Base-by-base conservation (phyloP, 92 coral and sea anemone genomes). In the Phenganax marumi region DNA sequence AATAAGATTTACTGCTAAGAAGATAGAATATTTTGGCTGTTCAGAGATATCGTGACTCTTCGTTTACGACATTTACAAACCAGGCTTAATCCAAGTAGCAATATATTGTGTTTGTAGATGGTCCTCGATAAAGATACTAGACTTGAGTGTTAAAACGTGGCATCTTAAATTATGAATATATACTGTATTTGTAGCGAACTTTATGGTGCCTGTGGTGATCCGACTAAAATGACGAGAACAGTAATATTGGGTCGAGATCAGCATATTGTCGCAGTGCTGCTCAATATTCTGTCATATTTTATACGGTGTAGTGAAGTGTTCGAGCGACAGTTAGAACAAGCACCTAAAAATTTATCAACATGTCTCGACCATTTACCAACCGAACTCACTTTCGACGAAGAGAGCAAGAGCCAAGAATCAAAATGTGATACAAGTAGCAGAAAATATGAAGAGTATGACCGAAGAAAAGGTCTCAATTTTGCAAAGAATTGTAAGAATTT, bases 271-370 rank as follows among this genome's bases (percentile, higher is more conserved):
- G 85, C 86, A 8, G 86, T 89, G 57, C 56, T 95, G 56, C 72
- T 95, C 8, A 80, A 88, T 47, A 86, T 92, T 43, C 83, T 95
- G 47, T 90, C 97, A 72, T 95, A 95, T 81, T 95, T 95, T 46
- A 95, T 95, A 21, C 87, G 98, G 82, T 95, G 98, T 80, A 92
- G 96, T 16, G 98, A 95, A 76, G 98, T 95, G 7, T 91, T 84
- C 77, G 96, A 95, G 62, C 98, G 92, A 43, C 56, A 71, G 18
- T 21, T 63, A 46, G 83, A 78, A 49, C 72, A 78, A n/a, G 13
- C 83, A 8, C 83, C 83, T 6, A 50, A 48, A 12, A 1, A 58
- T 50, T 10, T 52, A 8, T 47, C 57, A 19, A 12, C n/a, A 7
- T 77, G 25, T 13, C 23, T 49, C 52, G 73, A 78, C 14, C 19